These are phyloP conservation scores for Neodiprion pinetum DNA, from an alignment of 1,140 invertebrate species.

Conservation along the genomic window DNA sequence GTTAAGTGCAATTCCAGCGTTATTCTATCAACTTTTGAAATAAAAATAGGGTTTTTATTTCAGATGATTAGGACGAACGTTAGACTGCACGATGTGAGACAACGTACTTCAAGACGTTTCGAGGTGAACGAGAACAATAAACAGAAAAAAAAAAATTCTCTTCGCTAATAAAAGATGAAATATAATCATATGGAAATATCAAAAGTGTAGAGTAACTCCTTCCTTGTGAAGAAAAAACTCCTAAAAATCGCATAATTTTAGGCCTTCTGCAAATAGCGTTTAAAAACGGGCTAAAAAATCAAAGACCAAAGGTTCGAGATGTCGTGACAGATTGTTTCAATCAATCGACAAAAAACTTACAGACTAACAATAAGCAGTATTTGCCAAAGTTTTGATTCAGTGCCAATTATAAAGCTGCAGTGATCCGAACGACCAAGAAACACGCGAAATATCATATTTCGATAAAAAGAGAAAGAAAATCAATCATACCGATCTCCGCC, in stretches of 20 bases:
- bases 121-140: not conserved
- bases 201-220: not conserved
- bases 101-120: conserved; percentile 3
- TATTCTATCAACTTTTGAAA: conserved; percentile 10
- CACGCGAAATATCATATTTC: no score
- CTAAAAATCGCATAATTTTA: not conserved
- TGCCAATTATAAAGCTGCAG: no score
- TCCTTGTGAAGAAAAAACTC: not conserved
- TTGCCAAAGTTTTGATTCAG: no score
- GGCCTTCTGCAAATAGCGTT: not conserved
- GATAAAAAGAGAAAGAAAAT: no score
- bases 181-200: not conserved
- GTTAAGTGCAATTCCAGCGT: not conserved
- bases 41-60: not conserved
- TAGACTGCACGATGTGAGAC: not conserved
- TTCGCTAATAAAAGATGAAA: not conserved
- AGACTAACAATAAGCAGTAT: no score
- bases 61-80: conserved; percentile 8
- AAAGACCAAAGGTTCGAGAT: not conserved
- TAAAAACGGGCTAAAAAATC: not conserved
- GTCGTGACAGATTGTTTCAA: no score
- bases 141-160: not conserved
- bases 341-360: no score
- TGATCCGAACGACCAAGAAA: no score
- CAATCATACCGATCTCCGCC: no score